A percentile compares a stretch with the other conserved stretches of the same genome.
Evolutionary conservation across 1,140 invertebrate species (phyloP).

Genomic region (Heliconius nattereri): DNA sequence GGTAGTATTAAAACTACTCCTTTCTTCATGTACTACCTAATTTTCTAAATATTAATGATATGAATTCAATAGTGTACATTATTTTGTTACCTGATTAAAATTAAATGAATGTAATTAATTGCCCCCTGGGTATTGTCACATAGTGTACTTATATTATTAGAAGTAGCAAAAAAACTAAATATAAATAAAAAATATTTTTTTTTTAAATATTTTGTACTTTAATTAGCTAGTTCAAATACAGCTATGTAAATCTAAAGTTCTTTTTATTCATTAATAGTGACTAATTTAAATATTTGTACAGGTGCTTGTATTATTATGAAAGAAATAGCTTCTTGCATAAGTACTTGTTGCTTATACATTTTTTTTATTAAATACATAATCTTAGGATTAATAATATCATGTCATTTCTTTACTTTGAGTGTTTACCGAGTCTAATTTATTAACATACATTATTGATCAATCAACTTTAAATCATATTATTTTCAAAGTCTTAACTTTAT

Average conservation of each 20-base stretch:
- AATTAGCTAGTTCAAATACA: constrained; percentile 12
- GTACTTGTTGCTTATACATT: neutral
- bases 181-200: neutral
- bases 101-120: too few species aligned
- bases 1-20: too few species aligned
- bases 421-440: too few species aligned
- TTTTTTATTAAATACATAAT: neutral
- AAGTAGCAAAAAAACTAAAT: neutral
- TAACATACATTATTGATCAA: neutral
- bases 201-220: neutral
- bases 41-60: too few species aligned
- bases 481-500: too few species aligned
- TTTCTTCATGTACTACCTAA: too few species aligned
- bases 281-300: neutral
- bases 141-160: too few species aligned
- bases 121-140: too few species aligned
- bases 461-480: neutral
- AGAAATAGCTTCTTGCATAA: neutral
- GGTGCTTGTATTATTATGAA: neutral
- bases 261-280: neutral
- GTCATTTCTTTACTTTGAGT: too few species aligned
- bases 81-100: too few species aligned
- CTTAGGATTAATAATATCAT: neutral
- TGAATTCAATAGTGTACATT: too few species aligned
- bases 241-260: neutral